These are phyloP conservation scores for Pseudomyrmex gracilis DNA, from an alignment of 1,140 invertebrate species.

Conservation along the genomic window DNA sequence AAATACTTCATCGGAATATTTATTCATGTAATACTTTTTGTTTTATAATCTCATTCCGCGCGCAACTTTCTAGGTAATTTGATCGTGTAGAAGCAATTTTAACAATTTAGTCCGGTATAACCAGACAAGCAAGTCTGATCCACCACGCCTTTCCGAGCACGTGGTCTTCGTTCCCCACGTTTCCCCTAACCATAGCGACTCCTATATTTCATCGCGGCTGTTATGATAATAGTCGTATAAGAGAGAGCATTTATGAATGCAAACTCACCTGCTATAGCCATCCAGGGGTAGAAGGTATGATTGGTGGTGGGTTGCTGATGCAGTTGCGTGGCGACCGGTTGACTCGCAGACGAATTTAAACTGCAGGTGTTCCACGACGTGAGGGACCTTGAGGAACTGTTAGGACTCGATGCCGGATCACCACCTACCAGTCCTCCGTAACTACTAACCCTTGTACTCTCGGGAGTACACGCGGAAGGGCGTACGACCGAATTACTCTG, in stretches of 20 bases:
- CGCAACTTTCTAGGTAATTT: constrained; percentile 27
- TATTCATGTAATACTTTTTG: constrained; percentile 15
- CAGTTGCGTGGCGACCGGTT: constrained; percentile 92
- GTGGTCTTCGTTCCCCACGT: constrained; percentile 66
- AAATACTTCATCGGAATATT: constrained; percentile 43
- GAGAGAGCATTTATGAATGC: constrained; percentile 68
- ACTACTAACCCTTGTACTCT: constrained; percentile 89
- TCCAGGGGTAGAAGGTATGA: constrained; percentile 98
- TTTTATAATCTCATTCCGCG: constrained; percentile 32
- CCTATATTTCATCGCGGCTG: constrained; percentile 77
- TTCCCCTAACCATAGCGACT: constrained; percentile 68
- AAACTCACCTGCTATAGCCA: constrained; percentile 98
- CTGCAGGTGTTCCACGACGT: constrained; percentile 92
- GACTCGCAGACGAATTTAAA: constrained; percentile 90
- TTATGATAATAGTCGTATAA: constrained; percentile 77
- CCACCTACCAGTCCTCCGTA: constrained; percentile 90
- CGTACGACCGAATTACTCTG: constrained; percentile 90
- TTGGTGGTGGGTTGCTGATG: constrained; percentile 94
- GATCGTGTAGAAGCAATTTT: constrained; percentile 55
- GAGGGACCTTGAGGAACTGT: constrained; percentile 88
- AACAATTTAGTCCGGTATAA: constrained; percentile 59
- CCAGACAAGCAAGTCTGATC: constrained; percentile 62
- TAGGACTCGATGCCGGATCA: constrained; percentile 90
- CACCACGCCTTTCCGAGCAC: constrained; percentile 74
- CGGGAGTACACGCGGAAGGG: constrained; percentile 94